Conservation (phyloP, 1,140 invertebrate genomes). For the Tyrophagus putrescentiae region DNA sequence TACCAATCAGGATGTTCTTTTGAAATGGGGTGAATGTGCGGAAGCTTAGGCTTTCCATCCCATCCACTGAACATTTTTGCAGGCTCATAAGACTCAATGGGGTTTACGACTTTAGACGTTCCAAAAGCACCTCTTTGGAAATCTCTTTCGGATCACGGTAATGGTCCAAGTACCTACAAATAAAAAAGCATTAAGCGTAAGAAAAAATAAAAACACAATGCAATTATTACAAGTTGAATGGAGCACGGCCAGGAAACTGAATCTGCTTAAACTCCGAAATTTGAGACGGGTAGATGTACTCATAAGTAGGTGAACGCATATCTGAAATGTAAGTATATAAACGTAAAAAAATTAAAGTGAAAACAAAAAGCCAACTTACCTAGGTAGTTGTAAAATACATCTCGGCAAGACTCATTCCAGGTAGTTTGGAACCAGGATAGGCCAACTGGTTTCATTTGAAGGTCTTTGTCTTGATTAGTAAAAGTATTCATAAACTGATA, state of each 20-base stretch:
- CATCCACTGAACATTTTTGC: conserved; percentile 28
- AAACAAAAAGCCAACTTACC: conserved; percentile 40
- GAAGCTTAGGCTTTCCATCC: conserved; percentile 34
- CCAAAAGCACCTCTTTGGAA: conserved; percentile 64
- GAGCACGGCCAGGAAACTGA: conserved; percentile 59
- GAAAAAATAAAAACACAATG: conserved; percentile 24
- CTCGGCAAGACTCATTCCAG: conserved; percentile 63
- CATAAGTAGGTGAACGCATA: conserved; percentile 54
- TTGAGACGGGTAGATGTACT: conserved; percentile 62
- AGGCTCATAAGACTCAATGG: conserved; percentile 46
- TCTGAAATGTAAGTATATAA: conserved; percentile 34
- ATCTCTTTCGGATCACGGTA: conserved; percentile 77
- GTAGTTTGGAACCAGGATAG: conserved; percentile 80
- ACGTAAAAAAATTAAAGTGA: neutral
- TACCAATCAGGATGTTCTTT: conserved; percentile 55
- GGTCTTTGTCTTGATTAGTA: conserved; percentile 48
- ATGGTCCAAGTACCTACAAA: conserved; percentile 61
- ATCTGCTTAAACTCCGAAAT: conserved; percentile 49
- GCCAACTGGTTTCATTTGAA: conserved; percentile 64
- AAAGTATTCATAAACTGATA: conserved; percentile 60
- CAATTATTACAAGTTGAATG: conserved; percentile 61
- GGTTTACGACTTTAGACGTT: conserved; percentile 62
- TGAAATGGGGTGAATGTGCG: conserved; percentile 43
- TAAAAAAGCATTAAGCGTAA: conserved; percentile 12
- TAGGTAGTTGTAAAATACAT: conserved; percentile 64